Evolutionary conservation across 2,113 vertebrate genomes (phyloP).

Genomic region (Excalfactoria chinensis): DNA sequence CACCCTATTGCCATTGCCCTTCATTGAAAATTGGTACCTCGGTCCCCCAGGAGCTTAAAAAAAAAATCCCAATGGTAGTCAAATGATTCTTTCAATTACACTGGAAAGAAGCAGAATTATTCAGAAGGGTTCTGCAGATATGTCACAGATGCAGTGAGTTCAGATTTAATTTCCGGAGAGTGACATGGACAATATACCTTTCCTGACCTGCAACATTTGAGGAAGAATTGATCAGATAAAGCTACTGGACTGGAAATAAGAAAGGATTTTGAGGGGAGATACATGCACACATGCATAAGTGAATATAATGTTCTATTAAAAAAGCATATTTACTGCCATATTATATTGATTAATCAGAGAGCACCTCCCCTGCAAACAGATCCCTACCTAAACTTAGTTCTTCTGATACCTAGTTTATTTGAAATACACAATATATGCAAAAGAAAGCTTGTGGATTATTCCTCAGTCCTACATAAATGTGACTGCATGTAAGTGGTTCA

Average conservation of each 20-base stretch:
- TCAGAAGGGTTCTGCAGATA: neutral
- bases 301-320: neutral
- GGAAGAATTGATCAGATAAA: neutral
- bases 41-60: neutral
- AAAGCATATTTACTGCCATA: neutral
- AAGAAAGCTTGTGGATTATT: neutral
- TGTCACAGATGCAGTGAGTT: neutral
- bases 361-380: neutral
- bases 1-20: neutral
- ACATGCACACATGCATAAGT: fast-evolving
- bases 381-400: neutral
- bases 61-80: neutral
- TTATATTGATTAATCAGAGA: neutral
- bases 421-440: neutral
- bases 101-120: neutral
- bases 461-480: fast-evolving
- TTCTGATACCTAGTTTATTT: neutral
- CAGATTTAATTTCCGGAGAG: neutral
- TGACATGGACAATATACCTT: neutral
- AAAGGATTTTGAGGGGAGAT: neutral
- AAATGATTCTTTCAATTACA: neutral
- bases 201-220: neutral
- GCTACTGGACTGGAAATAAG: neutral
- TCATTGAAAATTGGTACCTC: neutral
- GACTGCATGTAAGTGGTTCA: neutral